Base-by-base conservation (phyloP, 2,113 vertebrate genomes). In the Takifugu bimaculatus region DNA sequence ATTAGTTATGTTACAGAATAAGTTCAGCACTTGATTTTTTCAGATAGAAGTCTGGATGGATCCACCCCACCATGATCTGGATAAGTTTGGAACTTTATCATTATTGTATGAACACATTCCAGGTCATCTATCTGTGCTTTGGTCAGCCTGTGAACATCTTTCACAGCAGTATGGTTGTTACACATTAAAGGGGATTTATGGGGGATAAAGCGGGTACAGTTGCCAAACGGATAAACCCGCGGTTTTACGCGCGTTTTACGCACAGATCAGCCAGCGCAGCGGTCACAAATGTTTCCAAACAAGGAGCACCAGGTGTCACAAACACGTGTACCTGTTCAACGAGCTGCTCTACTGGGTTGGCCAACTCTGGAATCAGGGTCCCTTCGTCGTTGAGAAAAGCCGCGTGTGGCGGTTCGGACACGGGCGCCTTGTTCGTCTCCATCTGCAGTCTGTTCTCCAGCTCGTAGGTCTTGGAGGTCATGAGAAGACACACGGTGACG, bases 391-490 rank as follows among this genome's bases (percentile, higher is more conserved):
- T 80, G 32, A 86, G 75, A 69, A 87, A 85, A 52, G 64, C 67
- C 26, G 32, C 49, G 63, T 74, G 80, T 45, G 68, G 64, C 58
- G 85, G 70, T 2, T 82, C 69, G 54, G 77, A 70, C 66, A 43
- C 32, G 49, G 74, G 67, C 59, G 62, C 67, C 78, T 90, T 90
- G 72, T 89, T 89, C 66, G 81, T 54, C 89, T 95, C 93, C 83
- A 92, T 88, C 59, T 89, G 89, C 79, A 96, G 79, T 51, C 93
- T 82, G 73, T 78, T 90, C 89, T 93, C 94, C 85, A 96, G 89
- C 79, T 92, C 90, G 53, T 82, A 84, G 45, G 93, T 93, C 87
- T 89, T 93, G 74, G 92, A 81, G 72, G 90, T 91, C 89, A 95
- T 90, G 68, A 94, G 84, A 60, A 96, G 86, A 78, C 94, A 94